These are phyloP conservation scores for Coryphaenoides rupestris DNA, from an alignment of 2,113 vertebrate genomes.

Conservation along the genomic window DNA sequence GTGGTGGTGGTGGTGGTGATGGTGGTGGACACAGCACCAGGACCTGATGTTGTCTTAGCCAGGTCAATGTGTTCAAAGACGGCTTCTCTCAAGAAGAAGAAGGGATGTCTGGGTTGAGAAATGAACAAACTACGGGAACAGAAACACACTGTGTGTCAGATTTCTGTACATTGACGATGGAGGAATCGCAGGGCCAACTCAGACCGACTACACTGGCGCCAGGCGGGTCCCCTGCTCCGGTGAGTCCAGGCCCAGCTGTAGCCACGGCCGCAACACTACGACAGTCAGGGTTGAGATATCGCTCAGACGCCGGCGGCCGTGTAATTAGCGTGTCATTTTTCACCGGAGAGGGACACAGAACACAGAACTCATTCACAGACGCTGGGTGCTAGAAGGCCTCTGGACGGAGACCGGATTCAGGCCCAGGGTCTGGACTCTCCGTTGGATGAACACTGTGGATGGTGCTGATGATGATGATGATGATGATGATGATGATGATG, in stretches of 20 bases:
- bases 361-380: neutral
- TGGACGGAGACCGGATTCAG: neutral
- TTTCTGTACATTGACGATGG: conserved; percentile 44
- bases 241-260: no score
- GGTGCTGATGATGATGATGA: no score
- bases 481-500: no score
- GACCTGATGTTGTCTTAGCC: conserved; percentile 37
- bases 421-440: neutral
- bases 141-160: conserved; percentile 35
- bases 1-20: neutral
- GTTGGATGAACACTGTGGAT: no score
- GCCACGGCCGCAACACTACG: no score
- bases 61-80: conserved; percentile 21
- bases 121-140: neutral
- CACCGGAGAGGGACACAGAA: neutral
- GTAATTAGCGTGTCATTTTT: neutral
- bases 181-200: conserved; percentile 25
- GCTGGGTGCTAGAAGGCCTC: neutral
- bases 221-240: no score
- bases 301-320: conserved; percentile 31
- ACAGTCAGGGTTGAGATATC: conserved; percentile 15
- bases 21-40: conserved; percentile 38
- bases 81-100: neutral
- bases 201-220: conserved; percentile 9
- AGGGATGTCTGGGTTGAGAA: conserved; percentile 26